These are phyloP conservation scores for Crotalus tigris DNA, from an alignment of 2,113 vertebrate genomes.

Conservation along the genomic window DNA sequence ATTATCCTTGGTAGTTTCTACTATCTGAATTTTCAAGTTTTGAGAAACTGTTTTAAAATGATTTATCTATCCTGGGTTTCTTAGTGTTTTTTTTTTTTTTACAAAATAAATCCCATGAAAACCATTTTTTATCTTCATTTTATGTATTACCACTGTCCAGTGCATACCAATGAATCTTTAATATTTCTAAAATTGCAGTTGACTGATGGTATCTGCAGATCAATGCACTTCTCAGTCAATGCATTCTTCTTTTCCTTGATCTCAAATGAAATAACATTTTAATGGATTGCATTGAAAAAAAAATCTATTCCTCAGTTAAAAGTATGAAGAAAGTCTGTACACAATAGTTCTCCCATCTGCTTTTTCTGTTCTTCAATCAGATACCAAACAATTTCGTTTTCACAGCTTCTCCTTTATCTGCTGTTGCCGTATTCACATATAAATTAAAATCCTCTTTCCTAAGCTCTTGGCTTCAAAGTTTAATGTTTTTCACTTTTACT, in stretches of 20 bases:
- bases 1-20: background rate
- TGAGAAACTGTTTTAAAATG: background rate
- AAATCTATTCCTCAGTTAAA: background rate
- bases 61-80: background rate
- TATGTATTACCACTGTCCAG: background rate
- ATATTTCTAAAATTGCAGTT: background rate
- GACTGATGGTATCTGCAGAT: background rate
- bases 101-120: background rate
- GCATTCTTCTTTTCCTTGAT: background rate
- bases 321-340: background rate
- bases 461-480: background rate
- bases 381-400: background rate
- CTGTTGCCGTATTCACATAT: background rate
- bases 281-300: background rate
- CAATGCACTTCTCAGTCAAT: background rate
- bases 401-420: conserved; percentile 1
- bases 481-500: background rate
- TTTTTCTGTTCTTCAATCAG: background rate
- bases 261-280: background rate
- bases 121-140: background rate
- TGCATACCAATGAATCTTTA: conserved; percentile 4
- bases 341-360: background rate
- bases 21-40: background rate
- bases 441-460: conserved; percentile 10
- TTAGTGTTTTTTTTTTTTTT: background rate